Evolutionary conservation across 2,888 invertebrate species (phyloP).

Genomic region (Pterobdella sp.): DNA sequence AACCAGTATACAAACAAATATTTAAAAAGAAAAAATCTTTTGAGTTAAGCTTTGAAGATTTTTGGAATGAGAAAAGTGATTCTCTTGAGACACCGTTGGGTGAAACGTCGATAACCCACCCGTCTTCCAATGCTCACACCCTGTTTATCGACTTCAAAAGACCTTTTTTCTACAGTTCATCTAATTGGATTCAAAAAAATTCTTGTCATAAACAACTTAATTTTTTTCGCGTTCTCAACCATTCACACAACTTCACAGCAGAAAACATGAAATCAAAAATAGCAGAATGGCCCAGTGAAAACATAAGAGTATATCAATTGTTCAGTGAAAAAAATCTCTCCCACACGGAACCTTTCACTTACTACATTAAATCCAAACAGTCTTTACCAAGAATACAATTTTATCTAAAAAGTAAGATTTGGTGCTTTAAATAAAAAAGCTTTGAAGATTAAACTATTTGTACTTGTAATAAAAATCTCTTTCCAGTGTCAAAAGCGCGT

Average conservation of each 20-base stretch:
- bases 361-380: not conserved
- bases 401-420: not conserved
- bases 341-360: not conserved
- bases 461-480: not conserved
- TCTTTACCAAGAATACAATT: not conserved
- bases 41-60: not conserved
- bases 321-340: not conserved
- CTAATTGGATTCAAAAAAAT: slow-evolving; percentile 33
- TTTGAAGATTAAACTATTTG: too few species aligned
- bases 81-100: not conserved
- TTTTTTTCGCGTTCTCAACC: slow-evolving; percentile 9
- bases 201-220: slow-evolving; percentile 34
- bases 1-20: not conserved
- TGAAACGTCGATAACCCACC: not conserved
- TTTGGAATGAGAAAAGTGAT: not conserved
- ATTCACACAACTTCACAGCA: slow-evolving; percentile 1
- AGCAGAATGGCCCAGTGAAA: not conserved
- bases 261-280: not conserved
- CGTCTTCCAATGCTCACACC: slow-evolving; percentile 32
- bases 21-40: not conserved
- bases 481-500: not conserved
- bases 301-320: not conserved
- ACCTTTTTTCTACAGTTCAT: slow-evolving; percentile 42
- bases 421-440: too few species aligned
- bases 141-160: slow-evolving; percentile 41